phyloP scores from a whole-genome alignment of 2,888 invertebrate genomes.

The Ecliptopera silaceata region DNA sequence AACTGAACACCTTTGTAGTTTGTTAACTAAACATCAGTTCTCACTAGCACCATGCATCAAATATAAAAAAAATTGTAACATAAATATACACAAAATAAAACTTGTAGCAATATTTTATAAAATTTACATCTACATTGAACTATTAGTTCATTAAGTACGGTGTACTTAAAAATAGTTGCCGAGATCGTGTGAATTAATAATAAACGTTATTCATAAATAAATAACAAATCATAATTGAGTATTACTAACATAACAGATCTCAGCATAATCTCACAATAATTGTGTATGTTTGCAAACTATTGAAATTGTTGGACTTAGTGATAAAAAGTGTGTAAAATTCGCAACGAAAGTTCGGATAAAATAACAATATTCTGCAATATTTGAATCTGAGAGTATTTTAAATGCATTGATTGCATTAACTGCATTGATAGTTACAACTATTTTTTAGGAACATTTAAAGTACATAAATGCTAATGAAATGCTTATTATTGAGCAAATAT shows the following conservation, averaged over 20 bases:
- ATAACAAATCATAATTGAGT: slow-evolving; percentile 10
- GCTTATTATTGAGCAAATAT: slow-evolving; percentile 23
- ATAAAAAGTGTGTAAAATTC: not conserved
- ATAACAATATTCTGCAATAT: not conserved
- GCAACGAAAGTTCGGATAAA: not conserved
- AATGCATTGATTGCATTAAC: slow-evolving; percentile 5
- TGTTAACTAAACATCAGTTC: slow-evolving; percentile 15
- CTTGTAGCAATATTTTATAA: slow-evolving; percentile 1
- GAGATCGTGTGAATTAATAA: slow-evolving; percentile 17
- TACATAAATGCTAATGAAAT: not conserved
- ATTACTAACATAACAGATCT: slow-evolving; percentile 18
- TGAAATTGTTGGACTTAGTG: not conserved
- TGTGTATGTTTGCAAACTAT: not conserved
- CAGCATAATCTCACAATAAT: slow-evolving; percentile 16
- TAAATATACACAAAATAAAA: slow-evolving; percentile 13
- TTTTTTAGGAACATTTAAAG: slow-evolving; percentile 17
- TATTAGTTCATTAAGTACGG: slow-evolving; percentile 17
- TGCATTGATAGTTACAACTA: no score
- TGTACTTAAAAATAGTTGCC: slow-evolving; percentile 12
- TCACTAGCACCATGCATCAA: slow-evolving; percentile 19
- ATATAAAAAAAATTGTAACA: slow-evolving; percentile 8
- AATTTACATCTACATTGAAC: not conserved
- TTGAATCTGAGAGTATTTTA: not conserved
- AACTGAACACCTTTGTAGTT: slow-evolving; percentile 4
- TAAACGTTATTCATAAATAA: slow-evolving; percentile 7